Evolutionary conservation across 2,888 invertebrate genomes (phyloP).

Genomic region (Pocota personata): DNA sequence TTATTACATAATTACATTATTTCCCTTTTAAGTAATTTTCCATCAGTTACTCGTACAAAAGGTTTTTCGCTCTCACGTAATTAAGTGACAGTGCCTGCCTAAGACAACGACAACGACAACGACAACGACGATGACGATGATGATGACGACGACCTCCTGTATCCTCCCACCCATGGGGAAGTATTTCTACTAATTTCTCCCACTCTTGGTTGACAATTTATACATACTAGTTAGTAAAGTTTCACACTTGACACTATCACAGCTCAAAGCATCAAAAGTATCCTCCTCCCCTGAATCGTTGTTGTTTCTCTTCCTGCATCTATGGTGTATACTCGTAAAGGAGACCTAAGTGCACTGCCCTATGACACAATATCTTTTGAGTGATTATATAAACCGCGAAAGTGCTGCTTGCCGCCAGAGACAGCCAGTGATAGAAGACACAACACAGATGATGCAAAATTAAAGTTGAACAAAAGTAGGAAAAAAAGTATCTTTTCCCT

Average conservation of each 20-base stretch:
- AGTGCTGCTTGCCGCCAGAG: slow-evolving; percentile 16
- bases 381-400: slow-evolving; percentile 57
- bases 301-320: slow-evolving; percentile 54
- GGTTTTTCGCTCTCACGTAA: slow-evolving; percentile 67
- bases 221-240: slow-evolving; percentile 15
- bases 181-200: neutral
- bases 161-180: slow-evolving; percentile 17
- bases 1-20: slow-evolving; percentile 70
- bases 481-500: slow-evolving; percentile 22
- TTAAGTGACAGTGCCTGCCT: slow-evolving; percentile 62
- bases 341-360: slow-evolving; percentile 69
- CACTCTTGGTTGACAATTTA: neutral
- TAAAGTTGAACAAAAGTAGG: neutral
- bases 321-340: slow-evolving; percentile 10
- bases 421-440: neutral
- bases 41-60: slow-evolving; percentile 37
- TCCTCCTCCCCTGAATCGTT: slow-evolving; percentile 21
- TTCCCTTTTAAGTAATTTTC: slow-evolving; percentile 71
- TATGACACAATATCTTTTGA: slow-evolving; percentile 64
- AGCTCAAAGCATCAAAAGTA: slow-evolving; percentile 44
- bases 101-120: neutral
- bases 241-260: slow-evolving; percentile 68
- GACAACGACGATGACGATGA: neutral
- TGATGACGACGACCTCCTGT: slow-evolving; percentile 11
- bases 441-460: slow-evolving; percentile 7